These are phyloP conservation scores for Ophiothrix spiculata DNA, from an alignment of 35 echinoderm and acorn worm species.

Conservation along the genomic window DNA sequence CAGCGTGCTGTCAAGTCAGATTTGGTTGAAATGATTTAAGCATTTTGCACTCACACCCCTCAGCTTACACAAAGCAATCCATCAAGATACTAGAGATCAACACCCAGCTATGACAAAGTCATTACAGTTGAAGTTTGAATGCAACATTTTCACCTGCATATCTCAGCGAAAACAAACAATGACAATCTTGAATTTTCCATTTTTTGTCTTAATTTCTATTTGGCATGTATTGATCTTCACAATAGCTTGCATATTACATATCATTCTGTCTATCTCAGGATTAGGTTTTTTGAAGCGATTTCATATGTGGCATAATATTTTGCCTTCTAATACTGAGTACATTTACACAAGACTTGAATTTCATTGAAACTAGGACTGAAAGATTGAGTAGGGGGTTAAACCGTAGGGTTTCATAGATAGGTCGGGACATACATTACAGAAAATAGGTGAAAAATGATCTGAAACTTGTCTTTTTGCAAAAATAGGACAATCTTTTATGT, in stretches of 20 bases:
- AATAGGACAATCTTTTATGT: neutral
- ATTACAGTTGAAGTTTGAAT: neutral
- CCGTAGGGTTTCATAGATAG: neutral
- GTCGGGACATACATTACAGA: neutral
- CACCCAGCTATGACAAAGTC: neutral
- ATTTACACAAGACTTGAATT: neutral
- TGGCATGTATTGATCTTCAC: neutral
- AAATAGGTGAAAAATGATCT: neutral
- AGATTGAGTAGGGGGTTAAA: neutral
- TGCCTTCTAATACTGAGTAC: neutral
- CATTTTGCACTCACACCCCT: neutral
- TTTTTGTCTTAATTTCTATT: neutral
- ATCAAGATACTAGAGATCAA: neutral
- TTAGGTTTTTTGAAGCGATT: neutral
- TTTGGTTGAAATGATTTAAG: neutral
- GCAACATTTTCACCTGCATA: neutral
- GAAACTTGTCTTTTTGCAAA: neutral
- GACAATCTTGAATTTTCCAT: neutral
- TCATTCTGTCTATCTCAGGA: neutral
- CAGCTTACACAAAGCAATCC: neutral
- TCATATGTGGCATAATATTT: neutral
- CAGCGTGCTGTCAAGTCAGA: neutral
- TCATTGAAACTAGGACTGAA: neutral
- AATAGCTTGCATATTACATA: neutral
- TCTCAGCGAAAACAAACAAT: neutral